These are phyloP conservation scores for Carcharodon carcharias DNA, from an alignment of 2,797 vertebrate genomes.

Conservation along the genomic window DNA sequence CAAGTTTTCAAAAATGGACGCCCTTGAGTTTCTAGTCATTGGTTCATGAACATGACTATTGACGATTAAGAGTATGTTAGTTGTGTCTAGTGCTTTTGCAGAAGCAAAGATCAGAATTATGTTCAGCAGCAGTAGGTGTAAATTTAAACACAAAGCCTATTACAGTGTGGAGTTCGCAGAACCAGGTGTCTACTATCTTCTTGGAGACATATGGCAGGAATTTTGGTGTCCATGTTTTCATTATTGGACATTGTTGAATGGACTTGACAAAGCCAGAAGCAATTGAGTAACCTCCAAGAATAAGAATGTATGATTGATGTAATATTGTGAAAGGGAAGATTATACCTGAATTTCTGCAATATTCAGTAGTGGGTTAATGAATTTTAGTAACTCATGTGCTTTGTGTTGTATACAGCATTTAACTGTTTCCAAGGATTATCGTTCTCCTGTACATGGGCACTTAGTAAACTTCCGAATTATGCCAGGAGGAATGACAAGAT, in stretches of 20 bases:
- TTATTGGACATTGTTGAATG: neutral
- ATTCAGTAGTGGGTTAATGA: neutral
- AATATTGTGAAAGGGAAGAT: neutral
- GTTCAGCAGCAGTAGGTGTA: neutral
- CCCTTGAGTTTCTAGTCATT: neutral
- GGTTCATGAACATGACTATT: neutral
- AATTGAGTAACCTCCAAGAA: neutral
- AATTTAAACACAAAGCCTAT: neutral
- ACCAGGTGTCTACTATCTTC: too few relatives aligned
- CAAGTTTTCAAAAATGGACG: too few relatives aligned
- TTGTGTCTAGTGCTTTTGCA: neutral
- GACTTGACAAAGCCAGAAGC: neutral
- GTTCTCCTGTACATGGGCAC: neutral
- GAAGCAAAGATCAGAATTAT: neutral
- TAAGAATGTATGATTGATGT: neutral
- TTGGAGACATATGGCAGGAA: neutral
- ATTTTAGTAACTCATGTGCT: neutral
- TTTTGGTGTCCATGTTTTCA: neutral
- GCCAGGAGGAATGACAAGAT: neutral
- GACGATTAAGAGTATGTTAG: neutral
- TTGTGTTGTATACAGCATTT: neutral
- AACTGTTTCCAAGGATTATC: neutral
- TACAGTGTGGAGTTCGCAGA: too few relatives aligned
- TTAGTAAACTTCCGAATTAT: neutral
- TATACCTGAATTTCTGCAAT: neutral